Percentiles rank a stretch among this genome's conserved stretches.
These are phyloP conservation scores for Ramphastos sulfuratus DNA, from an alignment of 2,113 vertebrate genomes.

Conservation along the genomic window DNA sequence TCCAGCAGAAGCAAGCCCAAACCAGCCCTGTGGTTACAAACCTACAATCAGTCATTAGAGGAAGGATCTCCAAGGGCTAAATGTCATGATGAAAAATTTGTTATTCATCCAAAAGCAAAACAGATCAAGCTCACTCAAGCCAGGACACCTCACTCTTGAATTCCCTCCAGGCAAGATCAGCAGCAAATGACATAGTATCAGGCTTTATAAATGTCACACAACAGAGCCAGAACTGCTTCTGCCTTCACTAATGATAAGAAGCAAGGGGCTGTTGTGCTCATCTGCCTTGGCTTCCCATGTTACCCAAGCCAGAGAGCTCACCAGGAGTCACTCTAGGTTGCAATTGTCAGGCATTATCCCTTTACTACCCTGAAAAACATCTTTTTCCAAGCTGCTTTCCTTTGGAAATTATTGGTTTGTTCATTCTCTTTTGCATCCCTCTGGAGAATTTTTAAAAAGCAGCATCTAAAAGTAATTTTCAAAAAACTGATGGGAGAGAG, in stretches of 20 bases:
- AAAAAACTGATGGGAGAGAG: not conserved
- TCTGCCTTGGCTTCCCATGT: not conserved
- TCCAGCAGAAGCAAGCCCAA: not conserved
- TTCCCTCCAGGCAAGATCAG: conserved; percentile 26
- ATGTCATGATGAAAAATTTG: not conserved
- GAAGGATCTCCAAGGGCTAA: not conserved
- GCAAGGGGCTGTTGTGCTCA: not conserved
- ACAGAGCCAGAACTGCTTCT: not conserved
- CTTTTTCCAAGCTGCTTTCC: not conserved
- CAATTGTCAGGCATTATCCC: not conserved
- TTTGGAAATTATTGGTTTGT: not conserved
- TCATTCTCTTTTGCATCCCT: not conserved
- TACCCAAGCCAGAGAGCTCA: not conserved
- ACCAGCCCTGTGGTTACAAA: not conserved
- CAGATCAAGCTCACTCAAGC: not conserved
- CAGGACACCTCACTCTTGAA: conserved; percentile 27
- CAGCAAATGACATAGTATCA: not conserved
- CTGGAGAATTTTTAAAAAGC: not conserved
- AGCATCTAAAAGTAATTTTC: not conserved
- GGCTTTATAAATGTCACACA: conserved; percentile 5
- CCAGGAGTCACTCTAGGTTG: not conserved
- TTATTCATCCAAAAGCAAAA: not conserved
- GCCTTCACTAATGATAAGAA: not conserved
- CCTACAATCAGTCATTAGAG: not conserved
- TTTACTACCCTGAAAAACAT: not conserved